phyloP scores from a whole-genome alignment of 2,888 invertebrate species.

The Tenodera sinensis region DNA sequence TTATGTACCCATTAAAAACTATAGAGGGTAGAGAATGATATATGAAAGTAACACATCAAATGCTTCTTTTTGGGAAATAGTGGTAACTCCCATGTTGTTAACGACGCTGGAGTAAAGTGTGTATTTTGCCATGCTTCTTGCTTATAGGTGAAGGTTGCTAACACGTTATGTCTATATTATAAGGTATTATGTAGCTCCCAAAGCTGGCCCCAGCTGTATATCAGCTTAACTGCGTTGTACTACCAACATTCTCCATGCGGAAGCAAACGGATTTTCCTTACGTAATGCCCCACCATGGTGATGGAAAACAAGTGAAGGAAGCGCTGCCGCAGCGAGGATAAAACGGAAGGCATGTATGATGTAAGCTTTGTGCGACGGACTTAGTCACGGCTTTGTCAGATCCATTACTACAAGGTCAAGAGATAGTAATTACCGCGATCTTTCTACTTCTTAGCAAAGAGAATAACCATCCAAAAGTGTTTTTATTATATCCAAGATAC shows the following conservation, averaged over 20 bases:
- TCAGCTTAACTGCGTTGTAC: neutral
- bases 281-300: neutral
- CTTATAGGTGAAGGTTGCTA: neutral
- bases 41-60: neutral
- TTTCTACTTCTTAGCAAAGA: no score
- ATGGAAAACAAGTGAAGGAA: neutral
- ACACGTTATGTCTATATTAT: neutral
- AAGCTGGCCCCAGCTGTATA: neutral
- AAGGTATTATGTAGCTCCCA: neutral
- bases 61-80: neutral
- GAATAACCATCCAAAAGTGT: no score
- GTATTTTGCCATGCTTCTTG: neutral
- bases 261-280: neutral
- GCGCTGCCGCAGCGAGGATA: neutral
- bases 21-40: no score
- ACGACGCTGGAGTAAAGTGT: neutral
- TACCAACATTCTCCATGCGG: neutral
- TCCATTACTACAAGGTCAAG: no score
- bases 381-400: neutral
- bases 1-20: no score
- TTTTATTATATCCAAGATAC: no score
- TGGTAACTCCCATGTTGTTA: neutral
- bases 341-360: neutral
- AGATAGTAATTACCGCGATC: no score
- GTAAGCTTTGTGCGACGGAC: neutral